Percentiles rank a stretch among this genome's conserved stretches.
Evolutionary conservation across 2,888 invertebrate species (phyloP).

Genomic region (Mesochorus sp.): DNA sequence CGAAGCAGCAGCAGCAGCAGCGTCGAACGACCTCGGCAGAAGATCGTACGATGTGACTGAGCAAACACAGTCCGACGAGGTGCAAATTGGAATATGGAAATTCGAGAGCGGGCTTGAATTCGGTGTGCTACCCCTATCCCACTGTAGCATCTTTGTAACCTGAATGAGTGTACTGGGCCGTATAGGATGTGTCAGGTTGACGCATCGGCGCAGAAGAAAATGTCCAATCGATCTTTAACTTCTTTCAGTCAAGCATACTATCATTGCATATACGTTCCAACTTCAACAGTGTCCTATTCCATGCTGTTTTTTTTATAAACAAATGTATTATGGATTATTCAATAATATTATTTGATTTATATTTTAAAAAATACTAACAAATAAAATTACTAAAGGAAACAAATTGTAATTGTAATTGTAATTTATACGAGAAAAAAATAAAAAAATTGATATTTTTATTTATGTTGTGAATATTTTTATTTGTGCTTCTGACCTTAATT

Average conservation of each 20-base stretch:
- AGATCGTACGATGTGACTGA: conserved; percentile 58
- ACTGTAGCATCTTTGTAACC: conserved; percentile 8
- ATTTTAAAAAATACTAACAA: too few species aligned
- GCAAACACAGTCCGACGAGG: conserved; percentile 62
- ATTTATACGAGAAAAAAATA: too few species aligned
- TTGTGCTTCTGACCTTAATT: too few species aligned
- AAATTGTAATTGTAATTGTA: too few species aligned
- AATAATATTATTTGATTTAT: too few species aligned
- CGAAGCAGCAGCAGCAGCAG: conserved; percentile 22
- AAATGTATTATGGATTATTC: too few species aligned
- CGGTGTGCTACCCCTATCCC: conserved; percentile 2
- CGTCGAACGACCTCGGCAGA: conserved; percentile 23
- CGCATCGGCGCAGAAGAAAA: conserved; percentile 40
- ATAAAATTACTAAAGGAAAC: too few species aligned
- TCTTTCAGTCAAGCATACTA: neutral
- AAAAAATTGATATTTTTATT: too few species aligned
- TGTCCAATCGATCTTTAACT: conserved; percentile 58
- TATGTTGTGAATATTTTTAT: too few species aligned
- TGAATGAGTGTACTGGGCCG: conserved; percentile 13
- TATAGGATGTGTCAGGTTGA: conserved; percentile 52
- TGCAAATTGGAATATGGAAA: conserved; percentile 65
- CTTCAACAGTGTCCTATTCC: neutral
- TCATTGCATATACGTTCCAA: neutral
- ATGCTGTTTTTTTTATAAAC: conserved; percentile 4
- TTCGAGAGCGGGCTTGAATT: conserved; percentile 38